Conservation (phyloP, 2,797 vertebrate genomes). For the Graptemys geographica region DNA sequence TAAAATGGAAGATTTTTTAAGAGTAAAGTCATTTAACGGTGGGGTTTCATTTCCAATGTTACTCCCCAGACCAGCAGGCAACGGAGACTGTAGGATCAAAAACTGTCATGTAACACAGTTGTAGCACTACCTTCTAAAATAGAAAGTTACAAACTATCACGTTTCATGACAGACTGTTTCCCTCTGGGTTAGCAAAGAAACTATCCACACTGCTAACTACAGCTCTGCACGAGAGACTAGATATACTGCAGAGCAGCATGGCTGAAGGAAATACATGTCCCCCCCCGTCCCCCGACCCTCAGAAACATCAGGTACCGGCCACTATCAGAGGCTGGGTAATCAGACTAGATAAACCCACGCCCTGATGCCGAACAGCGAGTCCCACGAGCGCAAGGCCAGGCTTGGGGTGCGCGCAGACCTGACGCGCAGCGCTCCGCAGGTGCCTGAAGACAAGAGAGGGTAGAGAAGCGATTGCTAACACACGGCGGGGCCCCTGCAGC, state of each 20-base stretch:
- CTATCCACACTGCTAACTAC: neutral
- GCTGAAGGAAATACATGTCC: neutral
- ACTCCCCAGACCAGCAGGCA: neutral
- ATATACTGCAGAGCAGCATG: neutral
- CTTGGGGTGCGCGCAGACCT: neutral
- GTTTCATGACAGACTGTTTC: neutral
- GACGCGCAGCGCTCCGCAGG: neutral
- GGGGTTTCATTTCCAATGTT: neutral
- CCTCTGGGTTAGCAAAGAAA: neutral
- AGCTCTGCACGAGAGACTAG: neutral
- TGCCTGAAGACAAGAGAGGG: neutral
- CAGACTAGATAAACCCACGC: neutral
- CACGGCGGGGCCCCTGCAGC: too few relatives aligned
- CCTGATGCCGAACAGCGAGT: neutral
- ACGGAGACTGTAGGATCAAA: neutral
- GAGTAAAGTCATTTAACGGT: neutral
- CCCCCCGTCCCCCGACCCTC: too few relatives aligned
- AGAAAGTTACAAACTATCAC: neutral
- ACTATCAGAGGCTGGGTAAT: too few relatives aligned
- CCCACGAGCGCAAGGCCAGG: neutral
- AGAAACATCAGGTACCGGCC: too few relatives aligned
- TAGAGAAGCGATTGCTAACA: neutral
- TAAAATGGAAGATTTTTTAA: neutral
- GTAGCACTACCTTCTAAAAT: neutral
- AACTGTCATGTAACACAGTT: neutral